Evolutionary conservation across 1,140 invertebrate genomes (phyloP).

Genomic region (Leptopilina clavipes): DNA sequence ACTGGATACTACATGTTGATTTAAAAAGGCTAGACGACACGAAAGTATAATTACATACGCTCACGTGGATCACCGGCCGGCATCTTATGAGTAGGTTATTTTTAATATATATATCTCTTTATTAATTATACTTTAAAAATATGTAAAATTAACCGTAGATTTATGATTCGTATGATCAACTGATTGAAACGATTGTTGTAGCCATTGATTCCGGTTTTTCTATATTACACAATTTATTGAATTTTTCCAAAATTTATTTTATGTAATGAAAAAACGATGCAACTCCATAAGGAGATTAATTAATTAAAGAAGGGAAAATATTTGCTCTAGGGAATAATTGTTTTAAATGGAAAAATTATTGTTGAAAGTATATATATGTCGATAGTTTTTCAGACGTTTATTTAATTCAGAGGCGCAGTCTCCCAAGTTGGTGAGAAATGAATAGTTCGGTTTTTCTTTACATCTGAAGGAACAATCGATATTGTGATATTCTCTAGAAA

Average conservation of each 20-base stretch:
- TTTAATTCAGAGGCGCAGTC: conserved; percentile 13
- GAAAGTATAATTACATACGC: background rate
- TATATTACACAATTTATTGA: too few species aligned
- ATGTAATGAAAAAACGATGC: too few species aligned
- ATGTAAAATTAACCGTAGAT: background rate
- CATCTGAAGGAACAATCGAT: conserved; percentile 18
- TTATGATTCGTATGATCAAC: too few species aligned
- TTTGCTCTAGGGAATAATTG: too few species aligned
- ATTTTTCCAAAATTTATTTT: too few species aligned
- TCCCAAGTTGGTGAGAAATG: background rate
- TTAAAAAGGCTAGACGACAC: background rate
- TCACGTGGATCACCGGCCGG: conserved; percentile 39
- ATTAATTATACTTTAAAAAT: too few species aligned
- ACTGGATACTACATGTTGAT: background rate
- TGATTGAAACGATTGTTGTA: too few species aligned
- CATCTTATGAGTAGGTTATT: conserved; percentile 43
- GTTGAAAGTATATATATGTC: background rate
- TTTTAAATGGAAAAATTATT: background rate
- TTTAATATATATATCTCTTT: background rate
- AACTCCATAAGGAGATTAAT: too few species aligned
- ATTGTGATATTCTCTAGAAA: conserved; percentile 2
- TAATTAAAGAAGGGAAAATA: too few species aligned
- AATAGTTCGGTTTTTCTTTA: conserved; percentile 8
- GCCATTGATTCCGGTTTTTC: too few species aligned
- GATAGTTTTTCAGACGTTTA: background rate